Evolutionary conservation across 2,797 vertebrate species (phyloP), one percentile per base, ranked within the genome.

Genomic region (Enteromius unitaeniatus): DNA sequence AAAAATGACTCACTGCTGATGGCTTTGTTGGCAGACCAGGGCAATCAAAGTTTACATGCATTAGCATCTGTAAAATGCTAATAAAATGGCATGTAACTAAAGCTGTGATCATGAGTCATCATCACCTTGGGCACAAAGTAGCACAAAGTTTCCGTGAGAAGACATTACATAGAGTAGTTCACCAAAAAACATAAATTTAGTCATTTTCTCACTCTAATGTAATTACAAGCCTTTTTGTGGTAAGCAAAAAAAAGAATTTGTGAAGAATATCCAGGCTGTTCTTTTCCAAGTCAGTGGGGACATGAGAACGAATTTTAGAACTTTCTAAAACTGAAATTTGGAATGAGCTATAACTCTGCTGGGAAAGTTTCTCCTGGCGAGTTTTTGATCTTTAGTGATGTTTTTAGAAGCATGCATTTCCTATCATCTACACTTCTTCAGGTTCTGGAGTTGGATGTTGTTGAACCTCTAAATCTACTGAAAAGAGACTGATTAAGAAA

Each of bases 31-130:
- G 37, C 37, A 40, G 7, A 40, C 37, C 37, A 80, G 42, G 76
- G 78, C 53, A 82, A 58, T 76, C 53, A 75, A 76, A 49, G 64
- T 86, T 79, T 51, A 72, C 79, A 77, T 49, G 28, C 42, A 83
- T 75, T 79, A 85, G 82, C 40, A 62, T 84, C 40, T 83, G 81
- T 85, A 80, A 83, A 70, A 84, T 73, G 62, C 70, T 84, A 83
- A 88, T 83, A 84, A 85, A 74, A 55, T 14, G 15, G 4, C 15
- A 68, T 83, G 55, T 67, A 81, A 78, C 47, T 74, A 53, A 68
- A 51, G 42, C 40, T 62, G 51, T 9, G 37, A 13, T 58, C 4
- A 49, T 82, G 55, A 69, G 45, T 77, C 53, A 69, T 79, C 80
- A 70, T 34, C 40, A 47, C 77, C 37, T 64, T 23, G 67, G 37